These are phyloP conservation scores for Suillia variegata DNA, from an alignment of 2,888 invertebrate genomes.

Conservation along the genomic window DNA sequence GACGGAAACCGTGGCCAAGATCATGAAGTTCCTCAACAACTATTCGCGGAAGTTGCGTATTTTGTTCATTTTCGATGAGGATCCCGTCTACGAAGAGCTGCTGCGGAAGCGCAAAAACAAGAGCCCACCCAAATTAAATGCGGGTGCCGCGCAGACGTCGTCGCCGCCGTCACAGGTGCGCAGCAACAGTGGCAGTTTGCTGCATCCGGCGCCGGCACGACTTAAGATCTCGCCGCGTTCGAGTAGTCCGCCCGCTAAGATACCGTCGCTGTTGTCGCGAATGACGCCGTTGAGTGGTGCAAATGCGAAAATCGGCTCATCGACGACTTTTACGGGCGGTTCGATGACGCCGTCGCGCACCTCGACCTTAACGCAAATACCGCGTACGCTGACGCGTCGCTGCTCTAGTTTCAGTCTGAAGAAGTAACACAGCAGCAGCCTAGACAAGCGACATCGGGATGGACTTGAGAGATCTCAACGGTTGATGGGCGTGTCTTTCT, in stretches of 20 bases:
- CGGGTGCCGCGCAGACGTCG: background rate
- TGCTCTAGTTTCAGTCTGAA: conserved; percentile 5
- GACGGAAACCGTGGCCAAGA: conserved; percentile 28
- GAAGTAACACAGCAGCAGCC: no score
- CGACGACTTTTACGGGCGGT: background rate
- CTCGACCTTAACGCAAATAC: conserved; percentile 15
- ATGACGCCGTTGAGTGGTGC: background rate
- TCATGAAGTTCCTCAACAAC: conserved; percentile 26
- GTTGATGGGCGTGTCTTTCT: no score
- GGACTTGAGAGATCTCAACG: no score
- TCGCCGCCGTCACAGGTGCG: background rate
- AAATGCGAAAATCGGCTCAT: background rate
- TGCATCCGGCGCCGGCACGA: background rate
- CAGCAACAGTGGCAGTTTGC: background rate
- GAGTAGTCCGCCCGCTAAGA: background rate
- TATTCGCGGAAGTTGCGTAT: conserved; percentile 28
- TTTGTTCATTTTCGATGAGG: conserved; percentile 31
- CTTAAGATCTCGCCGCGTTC: conserved; percentile 15
- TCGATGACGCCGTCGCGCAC: background rate
- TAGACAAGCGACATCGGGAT: no score
- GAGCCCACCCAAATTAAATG: conserved; percentile 6
- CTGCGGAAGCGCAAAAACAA: conserved; percentile 12
- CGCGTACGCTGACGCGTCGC: conserved; percentile 19
- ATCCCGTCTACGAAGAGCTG: conserved; percentile 13
- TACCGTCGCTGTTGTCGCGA: background rate